These are phyloP conservation scores for Periophthalmus magnuspinnatus DNA, from an alignment of 2,797 vertebrate species.

Conservation along the genomic window DNA sequence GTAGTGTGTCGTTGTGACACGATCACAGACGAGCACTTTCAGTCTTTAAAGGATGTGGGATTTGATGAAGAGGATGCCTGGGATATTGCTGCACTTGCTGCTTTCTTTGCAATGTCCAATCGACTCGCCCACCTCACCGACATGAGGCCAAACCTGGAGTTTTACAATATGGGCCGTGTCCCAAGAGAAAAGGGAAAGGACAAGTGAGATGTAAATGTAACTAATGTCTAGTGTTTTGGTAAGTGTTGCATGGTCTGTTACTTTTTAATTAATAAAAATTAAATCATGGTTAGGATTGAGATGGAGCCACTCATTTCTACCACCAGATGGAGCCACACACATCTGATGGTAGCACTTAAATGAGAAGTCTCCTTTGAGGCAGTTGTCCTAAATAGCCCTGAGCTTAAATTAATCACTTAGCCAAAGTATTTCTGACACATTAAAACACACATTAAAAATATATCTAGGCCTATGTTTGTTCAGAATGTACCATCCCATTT, in stretches of 20 bases:
- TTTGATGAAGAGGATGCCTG: constrained; percentile 86
- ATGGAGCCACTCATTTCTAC: not conserved
- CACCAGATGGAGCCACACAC: constrained; percentile 41
- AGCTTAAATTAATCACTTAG: not conserved
- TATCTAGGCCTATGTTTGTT: too few relatives aligned
- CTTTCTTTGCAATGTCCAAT: constrained; percentile 88
- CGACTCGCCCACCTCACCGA: constrained; percentile 80
- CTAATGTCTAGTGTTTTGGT: constrained; percentile 4
- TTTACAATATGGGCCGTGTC: constrained; percentile 81
- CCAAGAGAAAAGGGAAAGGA: constrained; percentile 65
- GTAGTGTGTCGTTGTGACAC: constrained; percentile 80
- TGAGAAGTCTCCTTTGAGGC: not conserved
- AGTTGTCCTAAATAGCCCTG: not conserved
- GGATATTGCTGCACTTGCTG: constrained; percentile 83
- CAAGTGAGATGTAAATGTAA: constrained; percentile 18
- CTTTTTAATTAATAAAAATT: not conserved
- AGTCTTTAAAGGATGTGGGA: constrained; percentile 78
- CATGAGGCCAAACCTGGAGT: constrained; percentile 83
- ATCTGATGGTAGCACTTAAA: not conserved
- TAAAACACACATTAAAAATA: too few relatives aligned
- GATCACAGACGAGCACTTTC: constrained; percentile 82
- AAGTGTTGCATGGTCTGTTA: not conserved
- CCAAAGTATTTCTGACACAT: not conserved
- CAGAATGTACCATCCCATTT: too few relatives aligned
- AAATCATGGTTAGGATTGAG: not conserved